These are phyloP conservation scores for Mimachlamys varia DNA, from an alignment of 2,888 invertebrate genomes.

Conservation along the genomic window DNA sequence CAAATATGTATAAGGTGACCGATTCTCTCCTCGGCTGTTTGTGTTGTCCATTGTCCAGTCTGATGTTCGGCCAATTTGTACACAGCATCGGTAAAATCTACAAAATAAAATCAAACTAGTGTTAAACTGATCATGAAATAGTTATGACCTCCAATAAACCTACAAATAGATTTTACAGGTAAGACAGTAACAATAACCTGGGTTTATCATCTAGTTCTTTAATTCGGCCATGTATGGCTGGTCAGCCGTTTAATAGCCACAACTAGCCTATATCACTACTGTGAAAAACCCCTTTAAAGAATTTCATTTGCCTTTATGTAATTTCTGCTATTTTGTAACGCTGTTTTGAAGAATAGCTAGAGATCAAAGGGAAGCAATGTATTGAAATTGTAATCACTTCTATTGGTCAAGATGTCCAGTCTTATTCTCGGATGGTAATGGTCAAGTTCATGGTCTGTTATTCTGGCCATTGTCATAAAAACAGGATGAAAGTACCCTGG, in stretches of 20 bases:
- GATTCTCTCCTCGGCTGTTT: not conserved
- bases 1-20: not conserved
- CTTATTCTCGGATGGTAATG: not conserved
- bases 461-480: conserved; percentile 28
- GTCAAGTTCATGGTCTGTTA: conserved; percentile 13
- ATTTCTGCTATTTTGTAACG: conserved; percentile 1
- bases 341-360: not conserved
- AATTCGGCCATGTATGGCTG: not conserved
- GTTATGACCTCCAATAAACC: not conserved
- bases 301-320: not conserved
- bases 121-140: conserved; percentile 36
- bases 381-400: not conserved
- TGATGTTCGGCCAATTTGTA: not conserved
- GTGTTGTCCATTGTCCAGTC: not conserved
- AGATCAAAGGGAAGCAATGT: conserved; percentile 22
- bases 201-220: not conserved
- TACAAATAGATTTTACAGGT: conserved; percentile 28
- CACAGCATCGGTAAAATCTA: not conserved
- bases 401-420: conserved; percentile 4
- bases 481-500: conserved; percentile 18
- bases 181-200: not conserved
- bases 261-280: conserved; percentile 11
- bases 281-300: not conserved
- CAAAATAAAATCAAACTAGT: conserved; percentile 14
- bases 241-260: not conserved